These are phyloP conservation scores for Tympanuchus pallidicinctus DNA, from an alignment of 2,113 vertebrate species.

Conservation along the genomic window DNA sequence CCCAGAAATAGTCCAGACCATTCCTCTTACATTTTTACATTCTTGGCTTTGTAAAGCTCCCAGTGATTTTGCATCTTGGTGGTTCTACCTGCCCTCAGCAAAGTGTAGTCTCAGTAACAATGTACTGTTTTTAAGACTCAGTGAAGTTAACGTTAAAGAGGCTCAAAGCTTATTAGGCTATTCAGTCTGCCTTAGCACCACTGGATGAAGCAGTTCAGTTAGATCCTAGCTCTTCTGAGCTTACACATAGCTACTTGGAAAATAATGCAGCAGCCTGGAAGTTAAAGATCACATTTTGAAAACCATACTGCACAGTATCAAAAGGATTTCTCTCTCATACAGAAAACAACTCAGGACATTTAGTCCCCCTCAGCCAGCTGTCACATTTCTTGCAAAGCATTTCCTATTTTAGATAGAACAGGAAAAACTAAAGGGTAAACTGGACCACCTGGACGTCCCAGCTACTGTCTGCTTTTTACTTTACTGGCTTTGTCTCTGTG, in stretches of 20 bases:
- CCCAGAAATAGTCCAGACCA: accelerated
- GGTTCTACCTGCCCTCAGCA: not conserved
- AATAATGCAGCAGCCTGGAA: not conserved
- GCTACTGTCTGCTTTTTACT: not conserved
- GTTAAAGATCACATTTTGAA: not conserved
- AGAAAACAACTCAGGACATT: not conserved
- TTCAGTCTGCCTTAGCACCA: not conserved
- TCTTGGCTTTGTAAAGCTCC: not conserved
- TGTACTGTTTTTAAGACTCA: not conserved
- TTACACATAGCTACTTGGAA: not conserved
- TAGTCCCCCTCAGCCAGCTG: not conserved
- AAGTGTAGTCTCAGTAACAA: not conserved
- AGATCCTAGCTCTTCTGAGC: not conserved
- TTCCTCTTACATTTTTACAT: not conserved
- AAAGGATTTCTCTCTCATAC: not conserved
- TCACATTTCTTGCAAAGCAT: not conserved
- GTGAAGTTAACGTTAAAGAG: not conserved
- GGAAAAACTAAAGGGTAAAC: not conserved
- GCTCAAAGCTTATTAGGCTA: not conserved
- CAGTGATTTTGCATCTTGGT: accelerated
- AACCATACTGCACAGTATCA: not conserved
- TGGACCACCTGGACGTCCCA: not conserved
- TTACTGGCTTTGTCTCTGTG: not conserved
- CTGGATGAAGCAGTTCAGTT: not conserved
- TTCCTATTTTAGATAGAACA: not conserved